These are phyloP conservation scores for Muscidifurax raptorellus DNA, from an alignment of 1,140 invertebrate genomes.

Conservation along the genomic window DNA sequence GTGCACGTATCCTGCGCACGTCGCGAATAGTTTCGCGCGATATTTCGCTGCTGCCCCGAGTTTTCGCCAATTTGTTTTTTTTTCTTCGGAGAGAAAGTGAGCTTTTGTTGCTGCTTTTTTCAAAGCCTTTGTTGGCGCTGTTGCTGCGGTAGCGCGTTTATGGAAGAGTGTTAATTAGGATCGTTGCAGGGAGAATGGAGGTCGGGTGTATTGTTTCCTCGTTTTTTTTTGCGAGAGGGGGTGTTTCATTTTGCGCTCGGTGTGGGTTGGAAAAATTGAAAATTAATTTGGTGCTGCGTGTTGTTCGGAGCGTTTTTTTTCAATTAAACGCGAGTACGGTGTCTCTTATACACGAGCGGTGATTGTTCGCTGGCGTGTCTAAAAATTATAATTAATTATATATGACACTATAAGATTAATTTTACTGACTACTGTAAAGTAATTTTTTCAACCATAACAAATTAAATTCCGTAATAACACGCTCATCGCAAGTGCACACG, in stretches of 20 bases:
- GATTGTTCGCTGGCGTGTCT: no score
- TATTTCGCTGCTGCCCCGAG: not conserved
- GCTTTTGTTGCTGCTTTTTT: not conserved
- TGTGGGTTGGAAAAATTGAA: not conserved
- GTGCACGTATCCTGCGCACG: not conserved
- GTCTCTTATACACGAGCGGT: no score
- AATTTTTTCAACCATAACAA: no score
- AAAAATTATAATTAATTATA: no score
- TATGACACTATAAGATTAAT: no score
- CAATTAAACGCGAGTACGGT: no score
- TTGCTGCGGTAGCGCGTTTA: not conserved
- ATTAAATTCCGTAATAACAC: no score
- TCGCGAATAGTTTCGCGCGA: constrained; percentile 12
- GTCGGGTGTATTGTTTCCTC: not conserved
- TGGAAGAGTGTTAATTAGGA: not conserved
- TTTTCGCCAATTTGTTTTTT: constrained; percentile 23
- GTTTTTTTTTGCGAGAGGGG: no score
- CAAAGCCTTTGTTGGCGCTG: not conserved
- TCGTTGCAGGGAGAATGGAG: not conserved
- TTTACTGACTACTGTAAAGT: no score
- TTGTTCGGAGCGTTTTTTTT: not conserved
- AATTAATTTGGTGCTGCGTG: not conserved
- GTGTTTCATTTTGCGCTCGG: constrained; percentile 1
- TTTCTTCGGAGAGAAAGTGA: not conserved
- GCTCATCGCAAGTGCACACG: not conserved